phyloP scores from a whole-genome alignment of 2,888 invertebrate genomes.

The Ormyrus pomaceus region DNA sequence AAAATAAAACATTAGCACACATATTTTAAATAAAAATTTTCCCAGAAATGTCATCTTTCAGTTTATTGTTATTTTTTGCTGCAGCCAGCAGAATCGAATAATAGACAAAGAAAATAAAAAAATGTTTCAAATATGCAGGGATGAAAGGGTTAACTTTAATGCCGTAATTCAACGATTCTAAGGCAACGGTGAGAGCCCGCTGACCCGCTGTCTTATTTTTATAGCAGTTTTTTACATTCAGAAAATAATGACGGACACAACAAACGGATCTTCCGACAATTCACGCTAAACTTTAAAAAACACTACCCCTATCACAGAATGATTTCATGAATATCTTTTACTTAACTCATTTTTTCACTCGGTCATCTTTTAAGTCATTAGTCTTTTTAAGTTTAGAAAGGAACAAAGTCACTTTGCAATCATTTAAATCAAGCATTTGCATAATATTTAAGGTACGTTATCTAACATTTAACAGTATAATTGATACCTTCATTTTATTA shows the following conservation, averaged over 20 bases:
- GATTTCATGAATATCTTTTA: constrained; percentile 46
- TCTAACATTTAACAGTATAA: background rate
- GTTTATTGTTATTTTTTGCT: too few relatives aligned
- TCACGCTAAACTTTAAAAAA: constrained; percentile 48
- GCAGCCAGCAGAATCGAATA: too few relatives aligned
- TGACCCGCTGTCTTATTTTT: constrained; percentile 45
- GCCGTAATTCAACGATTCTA: constrained; percentile 41
- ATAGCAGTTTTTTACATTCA: background rate
- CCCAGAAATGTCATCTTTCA: too few relatives aligned
- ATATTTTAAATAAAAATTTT: too few relatives aligned
- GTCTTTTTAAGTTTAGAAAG: constrained; percentile 46
- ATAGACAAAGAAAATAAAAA: too few relatives aligned
- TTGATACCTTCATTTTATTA: background rate
- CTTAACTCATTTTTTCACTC: constrained; percentile 27
- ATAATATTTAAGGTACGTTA: constrained; percentile 5
- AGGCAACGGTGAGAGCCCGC: constrained; percentile 55
- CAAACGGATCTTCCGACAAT: constrained; percentile 46
- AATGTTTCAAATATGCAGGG: background rate
- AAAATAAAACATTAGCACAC: background rate
- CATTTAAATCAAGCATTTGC: constrained; percentile 21
- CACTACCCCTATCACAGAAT: constrained; percentile 57
- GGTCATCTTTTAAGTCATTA: constrained; percentile 33
- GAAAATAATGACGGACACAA: constrained; percentile 44
- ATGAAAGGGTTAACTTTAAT: constrained; percentile 42
- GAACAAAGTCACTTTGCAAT: constrained; percentile 48